These are phyloP conservation scores for Cyrtodaria siliqua DNA, from an alignment of 2,888 invertebrate species.

Conservation along the genomic window DNA sequence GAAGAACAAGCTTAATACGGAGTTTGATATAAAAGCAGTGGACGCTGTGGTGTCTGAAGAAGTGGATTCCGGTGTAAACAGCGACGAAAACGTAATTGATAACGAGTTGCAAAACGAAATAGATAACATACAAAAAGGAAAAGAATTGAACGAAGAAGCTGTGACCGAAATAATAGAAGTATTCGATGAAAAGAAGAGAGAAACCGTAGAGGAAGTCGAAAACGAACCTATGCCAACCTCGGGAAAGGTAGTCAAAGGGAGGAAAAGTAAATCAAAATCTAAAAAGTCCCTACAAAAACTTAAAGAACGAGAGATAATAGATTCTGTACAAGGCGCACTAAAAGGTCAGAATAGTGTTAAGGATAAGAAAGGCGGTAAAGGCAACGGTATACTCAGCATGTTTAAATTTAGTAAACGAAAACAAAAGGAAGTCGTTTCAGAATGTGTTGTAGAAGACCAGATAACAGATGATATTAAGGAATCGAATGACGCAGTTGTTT, in stretches of 20 bases:
- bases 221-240: background rate
- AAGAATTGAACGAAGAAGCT: background rate
- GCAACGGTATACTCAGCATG: constrained; percentile 42
- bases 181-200: background rate
- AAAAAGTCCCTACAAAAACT: background rate
- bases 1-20: no score
- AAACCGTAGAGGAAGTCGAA: background rate
- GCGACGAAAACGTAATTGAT: background rate
- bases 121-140: background rate
- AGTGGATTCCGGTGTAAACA: background rate
- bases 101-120: background rate
- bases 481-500: no score
- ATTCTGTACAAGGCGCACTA: constrained; percentile 29
- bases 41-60: background rate
- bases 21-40: no score
- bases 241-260: constrained; percentile 9
- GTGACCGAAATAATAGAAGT: background rate
- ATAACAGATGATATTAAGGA: no score
- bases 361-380: constrained; percentile 22
- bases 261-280: constrained; percentile 16
- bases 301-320: constrained; percentile 35
- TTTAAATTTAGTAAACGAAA: constrained; percentile 61
- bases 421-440: constrained; percentile 4
- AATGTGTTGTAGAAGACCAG: no score
- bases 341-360: constrained; percentile 5